Conservation (phyloP, 53 echinoderm and acorn worm species). For the Zoroaster sp. region DNA sequence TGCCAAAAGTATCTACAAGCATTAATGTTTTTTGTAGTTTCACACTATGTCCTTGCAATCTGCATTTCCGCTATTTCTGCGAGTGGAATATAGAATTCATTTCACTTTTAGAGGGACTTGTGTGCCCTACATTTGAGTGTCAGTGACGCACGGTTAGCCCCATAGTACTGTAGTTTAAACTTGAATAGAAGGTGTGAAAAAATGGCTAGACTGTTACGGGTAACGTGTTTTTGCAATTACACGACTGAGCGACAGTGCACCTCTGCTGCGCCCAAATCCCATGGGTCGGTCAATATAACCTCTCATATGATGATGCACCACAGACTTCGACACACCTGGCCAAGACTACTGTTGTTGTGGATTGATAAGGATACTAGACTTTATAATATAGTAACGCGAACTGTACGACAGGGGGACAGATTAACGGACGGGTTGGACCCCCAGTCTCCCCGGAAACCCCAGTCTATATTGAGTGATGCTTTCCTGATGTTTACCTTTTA, state of each 20-base stretch:
- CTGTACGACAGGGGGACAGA: not conserved
- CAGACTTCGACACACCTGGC: not conserved
- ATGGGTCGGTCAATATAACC: conserved; percentile 3
- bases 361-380: too few relatives aligned
- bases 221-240: conserved; percentile 56
- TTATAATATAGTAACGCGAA: too few relatives aligned
- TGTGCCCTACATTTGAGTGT: not conserved
- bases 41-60: not conserved
- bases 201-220: not conserved
- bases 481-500: too few relatives aligned
- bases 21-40: too few relatives aligned
- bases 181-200: conserved; percentile 5
- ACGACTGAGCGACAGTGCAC: conserved; percentile 31
- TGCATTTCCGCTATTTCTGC: not conserved
- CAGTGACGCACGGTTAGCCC: not conserved
- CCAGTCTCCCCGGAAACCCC: not conserved
- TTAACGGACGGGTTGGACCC: not conserved
- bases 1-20: too few relatives aligned
- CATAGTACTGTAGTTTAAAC: not conserved
- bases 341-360: not conserved
- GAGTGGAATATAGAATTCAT: not conserved
- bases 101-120: not conserved
- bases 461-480: too few relatives aligned
- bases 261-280: conserved; percentile 12
- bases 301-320: not conserved